Conservation (phyloP, 1,140 invertebrate species). For the Pseudomyrmex sp. region DNA sequence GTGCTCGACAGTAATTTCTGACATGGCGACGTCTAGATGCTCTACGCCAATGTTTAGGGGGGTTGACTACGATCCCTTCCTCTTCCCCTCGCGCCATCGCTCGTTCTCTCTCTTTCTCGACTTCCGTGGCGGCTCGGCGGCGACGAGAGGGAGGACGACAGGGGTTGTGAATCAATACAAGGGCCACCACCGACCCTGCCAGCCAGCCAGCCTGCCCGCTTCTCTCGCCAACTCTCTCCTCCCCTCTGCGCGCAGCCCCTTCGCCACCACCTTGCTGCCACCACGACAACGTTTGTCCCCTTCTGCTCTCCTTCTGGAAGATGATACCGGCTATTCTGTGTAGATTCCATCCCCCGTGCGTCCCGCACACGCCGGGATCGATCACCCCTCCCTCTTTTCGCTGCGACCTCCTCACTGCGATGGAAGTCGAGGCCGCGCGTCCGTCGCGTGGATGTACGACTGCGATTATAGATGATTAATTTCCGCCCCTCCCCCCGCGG, state of each 20-base stretch:
- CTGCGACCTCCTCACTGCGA: constrained; percentile 26
- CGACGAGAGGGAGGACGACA: constrained; percentile 69
- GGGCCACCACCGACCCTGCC: constrained; percentile 76
- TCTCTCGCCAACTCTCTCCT: constrained; percentile 21
- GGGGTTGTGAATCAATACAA: constrained; percentile 82
- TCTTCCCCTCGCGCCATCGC: constrained; percentile 15
- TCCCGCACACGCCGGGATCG: constrained; percentile 34
- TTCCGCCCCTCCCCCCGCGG: background rate
- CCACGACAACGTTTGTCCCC: constrained; percentile 49
- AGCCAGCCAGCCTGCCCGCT: constrained; percentile 56
- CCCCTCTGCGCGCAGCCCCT: constrained; percentile 30
- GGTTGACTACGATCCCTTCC: constrained; percentile 55
- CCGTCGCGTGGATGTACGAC: constrained; percentile 32
- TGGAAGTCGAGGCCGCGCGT: constrained; percentile 56
- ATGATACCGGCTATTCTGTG: constrained; percentile 63
- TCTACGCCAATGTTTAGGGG: constrained; percentile 60
- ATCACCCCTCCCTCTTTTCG: constrained; percentile 36
- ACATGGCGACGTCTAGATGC: constrained; percentile 58
- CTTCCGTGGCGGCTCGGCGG: constrained; percentile 4
- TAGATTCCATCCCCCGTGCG: constrained; percentile 44
- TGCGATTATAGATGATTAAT: constrained; percentile 61
- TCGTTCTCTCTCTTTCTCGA: constrained; percentile 17
- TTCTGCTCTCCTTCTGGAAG: constrained; percentile 59
- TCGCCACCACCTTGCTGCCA: constrained; percentile 44
- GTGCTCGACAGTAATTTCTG: constrained; percentile 46